Evolutionary conservation across 2,797 vertebrate genomes (phyloP), one percentile per base, ranked within the genome.

Genomic region (Alosa sapidissima): DNA sequence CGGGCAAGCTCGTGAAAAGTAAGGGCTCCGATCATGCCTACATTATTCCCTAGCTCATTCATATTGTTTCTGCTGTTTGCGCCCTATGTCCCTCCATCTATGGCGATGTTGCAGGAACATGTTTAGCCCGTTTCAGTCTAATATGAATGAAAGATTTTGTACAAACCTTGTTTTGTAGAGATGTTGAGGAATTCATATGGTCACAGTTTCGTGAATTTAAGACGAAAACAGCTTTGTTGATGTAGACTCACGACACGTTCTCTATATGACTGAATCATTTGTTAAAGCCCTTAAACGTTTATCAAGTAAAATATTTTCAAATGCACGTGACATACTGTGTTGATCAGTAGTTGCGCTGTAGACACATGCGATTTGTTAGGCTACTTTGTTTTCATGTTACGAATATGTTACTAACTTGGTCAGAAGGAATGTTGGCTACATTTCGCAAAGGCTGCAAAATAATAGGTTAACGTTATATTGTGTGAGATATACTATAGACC

Each of bases 1-100:
- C 92, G 95, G 95, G 85, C 96, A 96, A 92, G 96, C 96, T 90
- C 95, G 96, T 89, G 96, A 96, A 94, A 96, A 96, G 96, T 96
- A 96, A 96, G 96, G 86, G 51, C 75, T 81, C 49, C 45, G 36
- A 60, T 87, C 58, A 65, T 78, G 78, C 41, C 82, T 33, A 5
- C 2, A 7, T 78, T 36, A 24, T 86, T 83, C 60, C 83, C 83
- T 28, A 14, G 45, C 36, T 16, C 54, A 83, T 83, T 51, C 47
- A 81, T 28, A 84, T 54, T 81, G 49, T 72, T 48, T 41, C 62
- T 83, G 19, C 28, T 83, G 51, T 86, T 48, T 68, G 33, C 28
- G 21, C 72, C 45, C 81, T 36, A 14, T 48, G 78, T 58, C 62
- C 45, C 47, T 11, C 55, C 41, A 58, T 19, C 52, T 47, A 58